These are phyloP conservation scores for Hydractinia echinata DNA, from an alignment of 30 jellyfish, hydroid and myxozoan genomes.

Conservation along the genomic window DNA sequence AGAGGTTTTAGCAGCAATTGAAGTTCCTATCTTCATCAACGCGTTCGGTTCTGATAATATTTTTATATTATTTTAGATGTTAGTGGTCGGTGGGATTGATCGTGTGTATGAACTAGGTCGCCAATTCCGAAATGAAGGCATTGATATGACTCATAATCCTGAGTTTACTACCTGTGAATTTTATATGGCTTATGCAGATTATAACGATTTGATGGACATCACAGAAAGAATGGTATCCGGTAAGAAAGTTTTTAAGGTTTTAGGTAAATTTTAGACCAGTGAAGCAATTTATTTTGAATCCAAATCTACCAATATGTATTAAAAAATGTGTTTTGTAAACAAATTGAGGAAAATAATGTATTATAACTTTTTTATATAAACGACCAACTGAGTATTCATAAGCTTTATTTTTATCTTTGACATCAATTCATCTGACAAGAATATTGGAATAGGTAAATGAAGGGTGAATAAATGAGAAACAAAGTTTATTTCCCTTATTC, in stretches of 20 bases:
- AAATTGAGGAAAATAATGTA: not conserved
- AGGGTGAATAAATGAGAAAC: not conserved
- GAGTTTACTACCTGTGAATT: conserved; percentile 96
- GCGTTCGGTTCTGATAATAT: not conserved
- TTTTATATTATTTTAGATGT: conserved; percentile 50
- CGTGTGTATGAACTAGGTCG: conserved; percentile 97
- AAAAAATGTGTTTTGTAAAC: not conserved
- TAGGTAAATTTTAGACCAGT: not conserved
- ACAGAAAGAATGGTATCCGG: conserved; percentile 87
- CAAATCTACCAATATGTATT: not conserved
- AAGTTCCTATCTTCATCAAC: not conserved
- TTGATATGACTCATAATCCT: conserved; percentile 96
- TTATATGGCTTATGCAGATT: conserved; percentile 98
- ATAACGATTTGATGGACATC: conserved; percentile 80
- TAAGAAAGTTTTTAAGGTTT: conserved; percentile 11
- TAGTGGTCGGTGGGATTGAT: conserved; percentile 95
- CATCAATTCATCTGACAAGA: too few relatives aligned
- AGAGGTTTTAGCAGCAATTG: not conserved
- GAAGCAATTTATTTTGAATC: not conserved
- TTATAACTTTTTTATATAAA: not conserved
- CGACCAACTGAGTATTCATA: not conserved
- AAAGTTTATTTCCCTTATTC: not conserved
- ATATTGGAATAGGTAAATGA: not conserved
- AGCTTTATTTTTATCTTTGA: not conserved
- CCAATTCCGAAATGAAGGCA: conserved; percentile 94